Base-by-base conservation (phyloP, 2,113 vertebrate species). In the Aegypius monachus region DNA sequence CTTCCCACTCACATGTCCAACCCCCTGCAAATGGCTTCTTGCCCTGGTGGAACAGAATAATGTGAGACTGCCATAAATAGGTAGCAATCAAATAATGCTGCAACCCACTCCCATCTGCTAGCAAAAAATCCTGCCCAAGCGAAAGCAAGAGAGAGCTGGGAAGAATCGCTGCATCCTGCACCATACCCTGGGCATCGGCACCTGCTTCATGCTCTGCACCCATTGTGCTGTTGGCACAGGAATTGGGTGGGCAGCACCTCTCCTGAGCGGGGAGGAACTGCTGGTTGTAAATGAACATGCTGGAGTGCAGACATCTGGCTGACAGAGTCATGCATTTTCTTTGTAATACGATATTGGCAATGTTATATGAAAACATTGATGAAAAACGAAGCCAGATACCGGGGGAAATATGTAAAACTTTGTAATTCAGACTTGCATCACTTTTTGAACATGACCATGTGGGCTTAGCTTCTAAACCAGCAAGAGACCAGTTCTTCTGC, bases 71-170 rank as follows among this genome's bases (percentile, higher is more conserved):
- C 95, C 94, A 72, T 91, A 90, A 91, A 97, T 86, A 95, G 94
- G 91, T 59, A 94, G 95, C 66, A 65, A 95, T 84, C 94, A 91
- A 85, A 95, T 79, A 84, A 87, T 85, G 61, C 94, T 95, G 95
- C 97, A 94, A 34, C 97, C 97, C 96, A 97, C 97, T 94, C 65
- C 97, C 97, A 97, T 97, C 96, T 97, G 97, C 95, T 55, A 26
- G 93, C 1, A n/a, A 52, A 52, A 85, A 74, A 93, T 17, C 75
- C 88, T 86, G 71, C 63, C 72, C 45, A 5, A 59, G 50, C 0
- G 32, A 80, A 16, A 90, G 36, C 25, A 45, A 42, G 66, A 34
- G 79, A 43, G 80, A 85, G 40, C 43, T 6, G 34, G 26, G 66
- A 67, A 58, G 78, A 32, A 55, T 17, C 2, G 1, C 34, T 43